A percentile compares a stretch with the other conserved stretches of the same genome.
These are phyloP conservation scores for Platerodrilus igneus DNA, from an alignment of 2,888 invertebrate genomes.

Conservation along the genomic window DNA sequence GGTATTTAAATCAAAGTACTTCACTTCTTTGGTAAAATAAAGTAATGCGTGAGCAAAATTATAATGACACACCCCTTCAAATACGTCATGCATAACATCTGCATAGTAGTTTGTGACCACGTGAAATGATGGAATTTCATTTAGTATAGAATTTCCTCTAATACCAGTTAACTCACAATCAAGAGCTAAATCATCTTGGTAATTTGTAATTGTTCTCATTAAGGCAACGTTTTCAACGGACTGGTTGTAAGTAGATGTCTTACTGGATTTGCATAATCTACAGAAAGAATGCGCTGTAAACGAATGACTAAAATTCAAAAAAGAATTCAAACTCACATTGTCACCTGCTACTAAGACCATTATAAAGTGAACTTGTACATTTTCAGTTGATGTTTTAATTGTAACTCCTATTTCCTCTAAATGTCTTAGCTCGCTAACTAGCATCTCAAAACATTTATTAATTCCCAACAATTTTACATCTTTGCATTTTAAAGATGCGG, in stretches of 20 bases:
- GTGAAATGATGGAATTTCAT: too few relatives aligned
- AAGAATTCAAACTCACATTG: too few relatives aligned
- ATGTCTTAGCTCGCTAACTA: slow-evolving; percentile 15
- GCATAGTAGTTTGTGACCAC: slow-evolving; percentile 14
- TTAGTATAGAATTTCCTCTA: slow-evolving; percentile 12
- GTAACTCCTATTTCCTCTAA: not conserved
- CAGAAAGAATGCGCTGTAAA: too few relatives aligned
- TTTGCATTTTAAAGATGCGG: slow-evolving; percentile 23
- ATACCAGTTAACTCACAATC: slow-evolving; percentile 19
- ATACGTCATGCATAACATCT: slow-evolving; percentile 20
- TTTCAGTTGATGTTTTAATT: too few relatives aligned
- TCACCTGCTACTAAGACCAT: slow-evolving; percentile 15
- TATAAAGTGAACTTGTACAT: slow-evolving; percentile 15
- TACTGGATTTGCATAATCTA: too few relatives aligned
- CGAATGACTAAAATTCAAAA: too few relatives aligned
- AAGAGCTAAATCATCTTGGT: slow-evolving; percentile 18
- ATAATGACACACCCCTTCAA: too few relatives aligned
- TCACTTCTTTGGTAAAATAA: slow-evolving; percentile 15
- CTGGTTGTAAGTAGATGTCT: slow-evolving; percentile 9
- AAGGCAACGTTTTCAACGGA: slow-evolving; percentile 16
- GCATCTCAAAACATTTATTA: slow-evolving; percentile 19
- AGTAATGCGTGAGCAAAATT: slow-evolving; percentile 11
- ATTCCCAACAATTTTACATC: slow-evolving; percentile 27
- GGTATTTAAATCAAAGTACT: slow-evolving; percentile 14
- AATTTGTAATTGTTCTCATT: slow-evolving; percentile 24